Evolutionary conservation across 1,140 invertebrate species (phyloP).

Genomic region (Drosophila mayri): DNA sequence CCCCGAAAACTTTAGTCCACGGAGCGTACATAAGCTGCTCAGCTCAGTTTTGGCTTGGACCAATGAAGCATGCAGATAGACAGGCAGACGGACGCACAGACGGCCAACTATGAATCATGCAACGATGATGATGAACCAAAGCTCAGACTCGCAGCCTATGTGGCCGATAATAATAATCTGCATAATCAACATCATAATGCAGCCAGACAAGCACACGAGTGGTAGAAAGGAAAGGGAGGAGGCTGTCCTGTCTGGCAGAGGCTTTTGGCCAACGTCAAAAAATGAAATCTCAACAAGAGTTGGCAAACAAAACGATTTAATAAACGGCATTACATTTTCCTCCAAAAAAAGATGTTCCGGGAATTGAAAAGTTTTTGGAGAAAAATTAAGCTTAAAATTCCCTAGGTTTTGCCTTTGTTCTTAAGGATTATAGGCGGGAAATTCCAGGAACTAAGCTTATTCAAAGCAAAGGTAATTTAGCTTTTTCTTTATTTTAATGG

Average conservation of each 20-base stretch:
- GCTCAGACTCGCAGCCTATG: conserved; percentile 28
- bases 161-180: conserved; percentile 74
- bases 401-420: not conserved
- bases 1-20: conserved; percentile 41
- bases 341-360: conserved; percentile 8
- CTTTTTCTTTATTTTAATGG: not conserved
- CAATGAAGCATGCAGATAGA: conserved; percentile 59
- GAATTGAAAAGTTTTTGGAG: not conserved
- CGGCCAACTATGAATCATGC: conserved; percentile 63
- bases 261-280: conserved; percentile 55
- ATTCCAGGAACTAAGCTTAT: conserved; percentile 5
- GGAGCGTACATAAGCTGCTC: conserved; percentile 65
- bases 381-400: conserved; percentile 26
- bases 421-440: not conserved
- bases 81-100: not conserved
- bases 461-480: not conserved
- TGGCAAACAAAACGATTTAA: conserved; percentile 74
- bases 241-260: conserved; percentile 50
- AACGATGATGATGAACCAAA: conserved; percentile 33
- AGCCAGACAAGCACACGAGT: conserved; percentile 43
- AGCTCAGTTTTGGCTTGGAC: conserved; percentile 43
- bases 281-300: conserved; percentile 55
- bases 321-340: conserved; percentile 48
- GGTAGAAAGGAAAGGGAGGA: not conserved
- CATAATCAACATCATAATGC: conserved; percentile 75